Percentiles rank a stretch among this genome's conserved stretches.
These are phyloP conservation scores for Syncerus caffer DNA, from an alignment of 2,797 vertebrate species.

Conservation along the genomic window DNA sequence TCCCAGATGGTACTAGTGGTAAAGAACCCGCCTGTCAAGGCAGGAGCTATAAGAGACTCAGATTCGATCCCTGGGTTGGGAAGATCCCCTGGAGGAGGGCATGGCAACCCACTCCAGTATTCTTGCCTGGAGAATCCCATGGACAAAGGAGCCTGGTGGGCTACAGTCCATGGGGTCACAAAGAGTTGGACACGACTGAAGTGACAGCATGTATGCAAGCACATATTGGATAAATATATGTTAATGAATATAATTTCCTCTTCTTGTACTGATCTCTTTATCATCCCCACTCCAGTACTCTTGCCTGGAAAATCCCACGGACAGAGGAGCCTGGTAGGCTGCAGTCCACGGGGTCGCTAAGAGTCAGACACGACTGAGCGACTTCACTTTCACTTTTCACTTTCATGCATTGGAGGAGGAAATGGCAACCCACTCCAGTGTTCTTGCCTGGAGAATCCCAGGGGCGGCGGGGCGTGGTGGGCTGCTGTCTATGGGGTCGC, in stretches of 20 bases:
- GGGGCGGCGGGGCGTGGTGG: too few relatives aligned
- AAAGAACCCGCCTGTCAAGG: background rate
- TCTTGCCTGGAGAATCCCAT: background rate
- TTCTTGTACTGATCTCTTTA: background rate
- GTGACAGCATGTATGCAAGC: background rate
- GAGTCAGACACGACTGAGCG: too few relatives aligned
- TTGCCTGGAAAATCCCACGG: too few relatives aligned
- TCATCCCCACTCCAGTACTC: too few relatives aligned
- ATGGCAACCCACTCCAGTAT: background rate
- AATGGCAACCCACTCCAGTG: too few relatives aligned
- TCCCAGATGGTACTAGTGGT: background rate
- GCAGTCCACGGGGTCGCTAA: too few relatives aligned
- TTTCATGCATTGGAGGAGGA: too few relatives aligned
- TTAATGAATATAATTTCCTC: background rate
- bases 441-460: too few relatives aligned
- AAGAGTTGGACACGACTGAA: background rate
- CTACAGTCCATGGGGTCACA: background rate
- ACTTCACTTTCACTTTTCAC: too few relatives aligned
- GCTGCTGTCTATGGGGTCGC: too few relatives aligned
- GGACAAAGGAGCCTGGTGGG: background rate
- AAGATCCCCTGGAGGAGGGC: background rate
- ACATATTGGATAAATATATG: background rate
- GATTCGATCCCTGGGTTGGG: background rate
- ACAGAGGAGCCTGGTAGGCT: too few relatives aligned
- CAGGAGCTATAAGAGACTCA: background rate